These are phyloP conservation scores for Vipera ursinii DNA, from an alignment of 2,797 vertebrate species.

Conservation along the genomic window DNA sequence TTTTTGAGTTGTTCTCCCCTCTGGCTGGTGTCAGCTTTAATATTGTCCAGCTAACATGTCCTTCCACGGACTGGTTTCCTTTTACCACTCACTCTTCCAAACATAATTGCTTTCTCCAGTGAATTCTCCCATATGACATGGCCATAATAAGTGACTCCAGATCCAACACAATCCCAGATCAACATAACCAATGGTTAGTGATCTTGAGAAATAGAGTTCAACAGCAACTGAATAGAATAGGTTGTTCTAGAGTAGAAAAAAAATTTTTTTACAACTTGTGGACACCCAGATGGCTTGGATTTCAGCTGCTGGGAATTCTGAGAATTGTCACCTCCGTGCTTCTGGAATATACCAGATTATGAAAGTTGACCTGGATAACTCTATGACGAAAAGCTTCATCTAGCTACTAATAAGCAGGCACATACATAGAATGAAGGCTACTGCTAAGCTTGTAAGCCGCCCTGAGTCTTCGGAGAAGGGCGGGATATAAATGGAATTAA, in stretches of 20 bases:
- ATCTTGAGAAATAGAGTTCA: background rate
- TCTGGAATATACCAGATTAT: background rate
- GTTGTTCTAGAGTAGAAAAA: background rate
- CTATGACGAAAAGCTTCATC: background rate
- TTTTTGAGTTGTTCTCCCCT: background rate
- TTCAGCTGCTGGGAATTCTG: background rate
- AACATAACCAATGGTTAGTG: background rate
- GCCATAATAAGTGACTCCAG: background rate
- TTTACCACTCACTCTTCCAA: background rate
- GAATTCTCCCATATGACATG: background rate
- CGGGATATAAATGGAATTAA: too few species aligned
- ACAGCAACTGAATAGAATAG: background rate
- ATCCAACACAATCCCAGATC: background rate
- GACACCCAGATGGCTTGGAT: background rate
- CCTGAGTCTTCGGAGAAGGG: too few species aligned
- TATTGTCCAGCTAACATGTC: background rate
- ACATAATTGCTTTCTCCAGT: background rate
- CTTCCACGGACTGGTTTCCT: background rate
- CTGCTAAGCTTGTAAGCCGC: too few species aligned
- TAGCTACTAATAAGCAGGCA: too few species aligned
- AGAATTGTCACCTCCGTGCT: background rate
- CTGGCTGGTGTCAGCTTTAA: background rate
- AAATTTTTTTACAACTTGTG: background rate
- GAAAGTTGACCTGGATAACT: background rate
- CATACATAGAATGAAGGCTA: too few species aligned